These are phyloP conservation scores for Cetoscarus ocellatus DNA, from an alignment of 2,797 vertebrate species.

Conservation along the genomic window DNA sequence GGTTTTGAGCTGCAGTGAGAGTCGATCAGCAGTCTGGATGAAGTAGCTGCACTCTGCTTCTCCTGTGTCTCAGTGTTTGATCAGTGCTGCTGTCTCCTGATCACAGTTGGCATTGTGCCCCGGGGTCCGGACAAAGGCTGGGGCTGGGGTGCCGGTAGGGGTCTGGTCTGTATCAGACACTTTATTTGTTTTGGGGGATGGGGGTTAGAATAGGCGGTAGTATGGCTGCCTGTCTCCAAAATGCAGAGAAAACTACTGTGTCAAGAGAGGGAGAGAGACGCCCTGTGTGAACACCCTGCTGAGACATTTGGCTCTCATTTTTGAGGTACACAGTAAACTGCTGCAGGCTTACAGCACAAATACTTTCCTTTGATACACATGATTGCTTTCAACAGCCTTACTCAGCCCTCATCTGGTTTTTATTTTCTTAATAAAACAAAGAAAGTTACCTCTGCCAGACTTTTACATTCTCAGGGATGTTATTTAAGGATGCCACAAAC, in stretches of 20 bases:
- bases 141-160: conserved; percentile 60
- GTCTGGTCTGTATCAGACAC: conserved; percentile 75
- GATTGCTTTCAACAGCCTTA: conserved; percentile 28
- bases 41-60: conserved; percentile 57
- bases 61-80: conserved; percentile 67
- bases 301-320: conserved; percentile 75
- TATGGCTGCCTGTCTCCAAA: conserved; percentile 43
- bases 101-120: conserved; percentile 73
- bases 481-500: neutral
- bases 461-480: neutral
- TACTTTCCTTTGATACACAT: conserved; percentile 37
- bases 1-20: neutral
- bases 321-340: conserved; percentile 40
- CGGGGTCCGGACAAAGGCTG: conserved; percentile 66
- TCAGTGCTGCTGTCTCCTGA: conserved; percentile 66
- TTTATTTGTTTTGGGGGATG: conserved; percentile 80
- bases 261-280: conserved; percentile 47
- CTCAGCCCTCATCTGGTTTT: conserved; percentile 11
- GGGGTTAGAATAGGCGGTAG: conserved; percentile 38
- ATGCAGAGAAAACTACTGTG: conserved; percentile 59
- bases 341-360: conserved; percentile 47
- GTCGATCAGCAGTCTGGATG: conserved; percentile 51
- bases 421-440: neutral
- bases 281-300: conserved; percentile 56
- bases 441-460: neutral